Conservation (phyloP, 2,113 vertebrate species). For the Phoenicopterus ruber region DNA sequence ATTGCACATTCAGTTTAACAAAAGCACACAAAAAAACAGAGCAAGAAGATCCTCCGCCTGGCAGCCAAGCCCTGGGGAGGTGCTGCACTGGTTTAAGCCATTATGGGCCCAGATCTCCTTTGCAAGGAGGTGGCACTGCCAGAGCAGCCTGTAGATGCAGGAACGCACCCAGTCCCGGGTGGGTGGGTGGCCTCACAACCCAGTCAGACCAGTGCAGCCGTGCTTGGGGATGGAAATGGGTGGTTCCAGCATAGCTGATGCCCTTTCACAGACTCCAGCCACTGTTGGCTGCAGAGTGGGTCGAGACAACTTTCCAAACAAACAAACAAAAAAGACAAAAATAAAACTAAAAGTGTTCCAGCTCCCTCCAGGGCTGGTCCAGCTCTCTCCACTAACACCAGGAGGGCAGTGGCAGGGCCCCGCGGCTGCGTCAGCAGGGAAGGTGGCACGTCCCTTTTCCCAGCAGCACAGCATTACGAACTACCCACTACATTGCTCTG, state of each 20-base stretch:
- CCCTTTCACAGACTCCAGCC: background rate
- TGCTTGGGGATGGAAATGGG: accelerated
- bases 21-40: background rate
- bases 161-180: accelerated
- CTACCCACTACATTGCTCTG: background rate
- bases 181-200: background rate
- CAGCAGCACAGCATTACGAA: background rate
- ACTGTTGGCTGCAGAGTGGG: background rate
- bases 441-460: background rate
- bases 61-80: background rate
- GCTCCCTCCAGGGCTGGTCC: background rate
- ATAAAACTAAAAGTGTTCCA: background rate
- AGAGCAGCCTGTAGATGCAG: background rate
- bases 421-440: background rate
- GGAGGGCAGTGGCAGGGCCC: background rate
- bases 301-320: background rate
- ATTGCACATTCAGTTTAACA: background rate
- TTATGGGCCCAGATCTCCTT: background rate
- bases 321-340: background rate
- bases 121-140: background rate
- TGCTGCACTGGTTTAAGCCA: accelerated
- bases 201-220: background rate
- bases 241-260: background rate
- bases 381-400: background rate
- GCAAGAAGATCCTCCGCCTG: background rate